Evolutionary conservation across 2,113 vertebrate species (phyloP).

Genomic region (Triplophysa siluroides): DNA sequence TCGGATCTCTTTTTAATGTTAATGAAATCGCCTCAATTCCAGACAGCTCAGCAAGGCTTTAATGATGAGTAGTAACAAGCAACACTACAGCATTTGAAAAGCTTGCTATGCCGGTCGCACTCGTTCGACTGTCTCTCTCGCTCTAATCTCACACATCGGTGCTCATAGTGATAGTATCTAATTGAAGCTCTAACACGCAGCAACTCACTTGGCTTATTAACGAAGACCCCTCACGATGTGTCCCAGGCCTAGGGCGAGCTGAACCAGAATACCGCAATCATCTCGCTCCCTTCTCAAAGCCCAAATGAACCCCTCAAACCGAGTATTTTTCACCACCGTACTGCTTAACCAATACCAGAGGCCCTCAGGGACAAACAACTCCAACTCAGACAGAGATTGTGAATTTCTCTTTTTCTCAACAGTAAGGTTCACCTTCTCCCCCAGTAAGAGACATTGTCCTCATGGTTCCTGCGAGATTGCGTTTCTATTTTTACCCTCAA

Average conservation of each 20-base stretch:
- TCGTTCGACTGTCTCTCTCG: not conserved
- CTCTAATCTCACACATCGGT: constrained; percentile 39
- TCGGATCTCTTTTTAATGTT: not conserved
- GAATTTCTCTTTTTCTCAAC: not conserved
- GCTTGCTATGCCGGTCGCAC: not conserved
- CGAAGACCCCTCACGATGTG: constrained; percentile 26
- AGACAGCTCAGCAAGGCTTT: constrained; percentile 16
- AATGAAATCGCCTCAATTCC: constrained; percentile 6
- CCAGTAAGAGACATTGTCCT: not conserved
- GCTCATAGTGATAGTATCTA: constrained; percentile 19
- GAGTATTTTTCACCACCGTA: not conserved
- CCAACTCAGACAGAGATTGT: not conserved
- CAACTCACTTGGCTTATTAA: constrained; percentile 47
- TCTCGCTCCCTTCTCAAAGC: not conserved
- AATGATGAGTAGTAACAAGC: constrained; percentile 14
- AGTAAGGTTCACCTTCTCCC: constrained; percentile 27
- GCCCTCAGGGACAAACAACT: not conserved
- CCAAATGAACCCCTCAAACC: not conserved
- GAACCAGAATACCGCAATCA: not conserved
- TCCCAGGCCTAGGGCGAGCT: constrained; percentile 6
- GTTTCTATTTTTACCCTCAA: constrained; percentile 33
- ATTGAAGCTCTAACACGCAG: constrained; percentile 28
- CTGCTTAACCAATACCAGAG: not conserved
- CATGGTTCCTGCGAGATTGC: not conserved
- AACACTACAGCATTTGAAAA: constrained; percentile 1